Evolutionary conservation across 2,113 vertebrate species (phyloP).

Genomic region (Stercorarius parasiticus): DNA sequence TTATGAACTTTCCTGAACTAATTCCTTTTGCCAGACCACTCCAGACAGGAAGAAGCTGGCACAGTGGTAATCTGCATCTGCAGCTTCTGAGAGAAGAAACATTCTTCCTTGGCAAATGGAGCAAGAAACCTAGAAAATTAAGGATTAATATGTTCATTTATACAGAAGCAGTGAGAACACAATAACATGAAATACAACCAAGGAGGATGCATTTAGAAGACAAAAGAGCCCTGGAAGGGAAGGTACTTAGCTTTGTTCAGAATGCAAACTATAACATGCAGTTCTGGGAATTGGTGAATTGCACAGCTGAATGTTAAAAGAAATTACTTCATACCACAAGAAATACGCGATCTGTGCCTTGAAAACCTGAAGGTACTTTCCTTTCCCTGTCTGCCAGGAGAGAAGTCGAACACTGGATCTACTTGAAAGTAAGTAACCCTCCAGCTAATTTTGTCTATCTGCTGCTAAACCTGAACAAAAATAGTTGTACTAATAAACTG

Average conservation of each 20-base stretch:
- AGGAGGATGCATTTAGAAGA: conserved; percentile 49
- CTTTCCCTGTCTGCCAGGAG: neutral
- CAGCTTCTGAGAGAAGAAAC: conserved; percentile 39
- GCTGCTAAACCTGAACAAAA: neutral
- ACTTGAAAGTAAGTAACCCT: neutral
- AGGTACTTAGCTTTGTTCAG: conserved; percentile 52
- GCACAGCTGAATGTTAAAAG: conserved; percentile 20
- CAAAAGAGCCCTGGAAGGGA: conserved; percentile 22
- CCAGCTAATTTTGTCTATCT: conserved; percentile 13
- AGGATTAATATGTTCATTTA: conserved; percentile 68
- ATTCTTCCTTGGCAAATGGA: conserved; percentile 30
- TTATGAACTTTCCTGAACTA: conserved; percentile 22
- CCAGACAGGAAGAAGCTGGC: conserved; percentile 26
- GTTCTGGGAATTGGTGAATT: conserved; percentile 46
- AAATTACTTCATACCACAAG: conserved; percentile 35
- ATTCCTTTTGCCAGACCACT: conserved; percentile 21
- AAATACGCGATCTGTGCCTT: neutral
- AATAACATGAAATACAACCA: conserved; percentile 20
- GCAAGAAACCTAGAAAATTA: conserved; percentile 52
- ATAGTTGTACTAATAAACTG: neutral
- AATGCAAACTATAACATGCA: neutral
- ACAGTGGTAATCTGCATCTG: conserved; percentile 22
- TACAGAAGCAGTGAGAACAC: conserved; percentile 39
- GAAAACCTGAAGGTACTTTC: conserved; percentile 23
- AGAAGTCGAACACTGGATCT: neutral